These are phyloP conservation scores for Sphaeridia pumilis DNA, from an alignment of 2,888 invertebrate species.

Conservation along the genomic window DNA sequence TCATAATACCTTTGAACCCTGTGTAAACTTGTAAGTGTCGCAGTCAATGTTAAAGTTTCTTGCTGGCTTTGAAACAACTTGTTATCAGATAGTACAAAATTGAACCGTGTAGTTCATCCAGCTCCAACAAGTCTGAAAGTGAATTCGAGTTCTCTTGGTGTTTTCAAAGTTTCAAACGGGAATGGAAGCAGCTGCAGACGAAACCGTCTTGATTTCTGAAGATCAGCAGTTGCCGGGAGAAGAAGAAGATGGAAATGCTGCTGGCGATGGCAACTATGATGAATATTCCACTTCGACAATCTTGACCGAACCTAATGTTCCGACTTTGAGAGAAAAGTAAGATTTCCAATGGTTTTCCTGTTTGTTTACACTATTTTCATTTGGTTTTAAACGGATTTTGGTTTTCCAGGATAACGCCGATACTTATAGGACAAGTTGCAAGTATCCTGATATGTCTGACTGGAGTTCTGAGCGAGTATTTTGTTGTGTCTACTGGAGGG, in stretches of 20 bases:
- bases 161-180: no score
- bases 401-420: constrained; percentile 34
- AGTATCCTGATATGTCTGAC: constrained; percentile 65
- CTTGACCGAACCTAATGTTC: neutral
- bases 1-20: no score
- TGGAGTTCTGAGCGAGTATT: constrained; percentile 58
- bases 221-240: neutral
- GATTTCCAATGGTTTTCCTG: neutral
- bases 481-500: constrained; percentile 49
- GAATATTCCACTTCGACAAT: neutral
- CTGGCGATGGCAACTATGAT: neutral
- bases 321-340: neutral
- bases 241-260: neutral
- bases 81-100: no score
- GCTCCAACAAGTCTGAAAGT: no score
- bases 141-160: no score
- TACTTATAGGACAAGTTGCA: constrained; percentile 60
- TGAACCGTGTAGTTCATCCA: no score
- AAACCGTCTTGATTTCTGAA: neutral
- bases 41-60: no score
- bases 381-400: neutral
- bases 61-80: no score
- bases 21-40: no score
- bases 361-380: neutral
- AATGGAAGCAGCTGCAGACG: no score